Evolutionary conservation across 2,888 invertebrate species (phyloP).

Genomic region (Odontomyia ornata): DNA sequence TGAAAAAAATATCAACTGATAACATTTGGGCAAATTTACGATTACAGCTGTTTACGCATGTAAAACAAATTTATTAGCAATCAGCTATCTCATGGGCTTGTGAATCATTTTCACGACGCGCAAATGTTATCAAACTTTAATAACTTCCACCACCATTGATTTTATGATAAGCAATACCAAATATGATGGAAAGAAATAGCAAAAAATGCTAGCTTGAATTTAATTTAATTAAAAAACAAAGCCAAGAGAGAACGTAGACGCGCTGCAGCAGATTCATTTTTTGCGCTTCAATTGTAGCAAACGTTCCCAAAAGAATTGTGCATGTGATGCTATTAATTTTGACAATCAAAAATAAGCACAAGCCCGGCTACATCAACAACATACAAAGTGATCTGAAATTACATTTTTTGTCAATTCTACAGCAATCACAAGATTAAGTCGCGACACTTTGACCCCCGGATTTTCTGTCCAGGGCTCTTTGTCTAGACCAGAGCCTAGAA

Average conservation of each 20-base stretch:
- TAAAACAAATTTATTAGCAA: too few species aligned
- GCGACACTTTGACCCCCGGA: slow-evolving; percentile 26
- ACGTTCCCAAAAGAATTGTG: not conserved
- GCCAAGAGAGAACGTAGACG: not conserved
- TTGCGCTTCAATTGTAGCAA: not conserved
- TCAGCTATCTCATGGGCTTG: not conserved
- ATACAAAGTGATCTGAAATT: not conserved
- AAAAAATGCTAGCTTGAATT: not conserved
- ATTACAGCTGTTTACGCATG: too few species aligned
- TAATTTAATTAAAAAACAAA: not conserved
- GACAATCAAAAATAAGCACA: too few species aligned
- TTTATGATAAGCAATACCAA: not conserved
- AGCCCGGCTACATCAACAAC: not conserved
- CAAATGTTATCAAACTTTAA: not conserved
- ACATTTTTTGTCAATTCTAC: not conserved
- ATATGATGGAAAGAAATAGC: not conserved
- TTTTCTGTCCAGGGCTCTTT: not conserved
- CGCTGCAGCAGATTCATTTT: not conserved
- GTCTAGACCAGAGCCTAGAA: not conserved
- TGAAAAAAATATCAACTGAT: too few species aligned
- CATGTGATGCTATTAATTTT: not conserved
- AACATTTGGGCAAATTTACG: too few species aligned
- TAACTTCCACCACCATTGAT: not conserved
- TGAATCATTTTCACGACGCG: not conserved
- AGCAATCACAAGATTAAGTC: slow-evolving; percentile 29